Base-by-base conservation (phyloP, 2,888 invertebrate species). In the Eremobia ochroleuca region DNA sequence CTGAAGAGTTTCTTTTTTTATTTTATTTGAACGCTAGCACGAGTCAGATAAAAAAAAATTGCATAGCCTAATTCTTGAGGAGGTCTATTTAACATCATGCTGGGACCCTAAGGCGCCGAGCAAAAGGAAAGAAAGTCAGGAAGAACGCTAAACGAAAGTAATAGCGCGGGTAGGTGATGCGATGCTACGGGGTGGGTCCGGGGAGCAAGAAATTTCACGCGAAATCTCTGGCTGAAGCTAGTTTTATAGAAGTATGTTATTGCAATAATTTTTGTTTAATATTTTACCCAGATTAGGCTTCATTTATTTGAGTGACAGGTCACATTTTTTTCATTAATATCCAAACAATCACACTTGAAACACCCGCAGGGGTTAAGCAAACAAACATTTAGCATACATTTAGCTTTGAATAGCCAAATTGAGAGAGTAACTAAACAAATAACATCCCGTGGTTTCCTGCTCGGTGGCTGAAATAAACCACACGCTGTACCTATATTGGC, bases 361-460 rank as follows among this genome's bases (percentile, higher is more conserved):
- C 4, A 43, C n/a, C n/a, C 1, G 5, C 6, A 40, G 77, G 40
- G 0, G n/a, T 21, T 31, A 49, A 77, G 6, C 21, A 40, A 25
- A 34, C 11, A 69, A 80, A 69, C 15, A 46, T 52, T 58, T n/a
- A 37, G 49, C 59, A 13, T 46, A 34, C n/a, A 31, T 66, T 77
- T 65, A 67, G 31, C 72, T 86, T 89, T 80, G 83, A 85, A 84
- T 87, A 90, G 74, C 58, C 55, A 58, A 76, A 85, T 84, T 81
- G 68, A 66, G 80, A 69, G 79, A 64, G 64, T 65, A 75, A 76
- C 71, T 69, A 85, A 87, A 88, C 79, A 88, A 89, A 90, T 80
- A 90, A 90, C 86, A 88, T 89, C 88, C 90, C 82, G 86, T 71
- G 71, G 73, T 81, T 81, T 77, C 72, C 69, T 43, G 68, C 43